Percentiles rank a stretch among this genome's conserved stretches.
phyloP scores from a whole-genome alignment of 2,113 vertebrate genomes.

The Engraulis encrasicolus region DNA sequence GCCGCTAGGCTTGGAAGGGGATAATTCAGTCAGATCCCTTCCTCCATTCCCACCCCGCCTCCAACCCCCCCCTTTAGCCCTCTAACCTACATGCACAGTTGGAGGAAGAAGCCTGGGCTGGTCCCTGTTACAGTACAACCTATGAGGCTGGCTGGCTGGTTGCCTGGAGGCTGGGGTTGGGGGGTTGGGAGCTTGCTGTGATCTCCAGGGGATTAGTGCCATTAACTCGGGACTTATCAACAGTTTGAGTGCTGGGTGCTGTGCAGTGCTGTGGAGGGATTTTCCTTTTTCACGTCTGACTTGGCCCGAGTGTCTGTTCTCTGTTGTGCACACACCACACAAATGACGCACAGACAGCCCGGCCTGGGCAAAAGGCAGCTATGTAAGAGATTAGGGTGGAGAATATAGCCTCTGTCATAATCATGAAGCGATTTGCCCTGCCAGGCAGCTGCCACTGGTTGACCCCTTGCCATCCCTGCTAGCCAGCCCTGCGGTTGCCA shows the following conservation, averaged over 20 bases:
- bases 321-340: too few species aligned
- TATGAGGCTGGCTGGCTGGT: neutral
- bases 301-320: conserved; percentile 15
- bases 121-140: neutral
- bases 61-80: neutral
- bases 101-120: too few species aligned
- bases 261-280: too few species aligned
- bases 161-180: too few species aligned
- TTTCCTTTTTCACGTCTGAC: conserved; percentile 19
- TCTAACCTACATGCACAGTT: neutral
- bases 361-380: neutral
- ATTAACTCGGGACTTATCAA: conserved; percentile 26
- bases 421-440: neutral
- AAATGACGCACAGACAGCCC: neutral
- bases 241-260: conserved; percentile 17
- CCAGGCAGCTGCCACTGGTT: neutral
- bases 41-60: too few species aligned
- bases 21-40: conserved; percentile 23
- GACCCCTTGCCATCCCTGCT: neutral
- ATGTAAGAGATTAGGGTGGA: conserved; percentile 18
- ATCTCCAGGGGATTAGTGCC: conserved; percentile 25
- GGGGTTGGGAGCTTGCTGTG: neutral
- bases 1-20: conserved; percentile 24
- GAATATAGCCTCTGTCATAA: conserved; percentile 3
- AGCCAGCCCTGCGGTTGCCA: too few species aligned